phyloP scores from a whole-genome alignment of 2,113 vertebrate genomes.

The Bubalus kerabau region DNA sequence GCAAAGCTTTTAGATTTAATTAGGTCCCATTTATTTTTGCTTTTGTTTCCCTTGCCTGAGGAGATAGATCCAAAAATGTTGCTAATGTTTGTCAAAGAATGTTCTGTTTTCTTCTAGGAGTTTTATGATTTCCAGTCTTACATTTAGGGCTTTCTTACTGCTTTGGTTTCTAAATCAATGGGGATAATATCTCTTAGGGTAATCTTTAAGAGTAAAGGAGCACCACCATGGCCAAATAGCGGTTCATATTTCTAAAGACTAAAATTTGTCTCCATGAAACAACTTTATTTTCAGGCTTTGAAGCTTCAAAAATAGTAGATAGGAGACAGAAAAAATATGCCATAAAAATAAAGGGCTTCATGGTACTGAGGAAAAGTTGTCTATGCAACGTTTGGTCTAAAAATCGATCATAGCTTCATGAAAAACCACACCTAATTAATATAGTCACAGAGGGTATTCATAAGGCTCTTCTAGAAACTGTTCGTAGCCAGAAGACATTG shows the following conservation, averaged over 20 bases:
- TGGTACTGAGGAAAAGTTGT: neutral
- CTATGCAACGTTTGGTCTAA: neutral
- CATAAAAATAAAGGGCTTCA: neutral
- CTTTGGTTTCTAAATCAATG: neutral
- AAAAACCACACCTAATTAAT: neutral
- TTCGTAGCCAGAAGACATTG: neutral
- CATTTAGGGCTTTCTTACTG: neutral
- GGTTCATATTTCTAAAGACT: neutral
- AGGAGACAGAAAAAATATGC: neutral
- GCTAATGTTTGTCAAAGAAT: neutral
- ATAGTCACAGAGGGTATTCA: neutral
- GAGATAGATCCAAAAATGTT: neutral
- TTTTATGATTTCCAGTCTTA: neutral
- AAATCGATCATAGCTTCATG: neutral
- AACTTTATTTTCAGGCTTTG: neutral
- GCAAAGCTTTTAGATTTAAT: neutral
- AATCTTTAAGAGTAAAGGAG: neutral
- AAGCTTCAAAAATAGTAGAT: neutral
- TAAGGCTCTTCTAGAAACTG: neutral
- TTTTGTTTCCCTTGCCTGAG: neutral
- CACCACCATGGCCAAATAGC: neutral
- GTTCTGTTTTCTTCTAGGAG: neutral
- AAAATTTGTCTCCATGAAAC: neutral
- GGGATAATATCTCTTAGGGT: neutral
- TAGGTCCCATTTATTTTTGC: neutral